Conservation (phyloP, 2,888 invertebrate species). For the Xestia rhomboidea region DNA sequence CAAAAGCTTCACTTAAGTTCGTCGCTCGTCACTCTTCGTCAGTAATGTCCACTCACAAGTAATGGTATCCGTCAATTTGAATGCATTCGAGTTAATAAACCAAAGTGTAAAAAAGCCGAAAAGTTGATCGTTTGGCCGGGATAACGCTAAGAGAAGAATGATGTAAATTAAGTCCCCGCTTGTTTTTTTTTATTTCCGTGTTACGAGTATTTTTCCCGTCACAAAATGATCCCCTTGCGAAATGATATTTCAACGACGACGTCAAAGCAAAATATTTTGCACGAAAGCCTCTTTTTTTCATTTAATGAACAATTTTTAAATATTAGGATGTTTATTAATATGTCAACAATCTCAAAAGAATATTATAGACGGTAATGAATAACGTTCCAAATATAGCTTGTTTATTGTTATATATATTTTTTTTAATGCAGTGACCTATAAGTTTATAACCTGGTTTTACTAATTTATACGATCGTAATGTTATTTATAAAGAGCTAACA, state of each 20-base stretch:
- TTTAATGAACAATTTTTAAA: constrained; percentile 3
- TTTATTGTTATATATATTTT: neutral
- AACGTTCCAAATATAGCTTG: neutral
- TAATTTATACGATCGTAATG: neutral
- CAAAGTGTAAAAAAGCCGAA: constrained; percentile 18
- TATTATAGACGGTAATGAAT: neutral
- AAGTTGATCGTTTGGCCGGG: constrained; percentile 27
- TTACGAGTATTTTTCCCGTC: constrained; percentile 38
- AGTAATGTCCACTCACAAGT: neutral
- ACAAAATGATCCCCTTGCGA: constrained; percentile 32
- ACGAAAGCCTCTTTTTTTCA: constrained; percentile 26
- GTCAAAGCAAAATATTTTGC: constrained; percentile 22
- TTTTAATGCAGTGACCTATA: neutral
- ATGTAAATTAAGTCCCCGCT: constrained; percentile 48
- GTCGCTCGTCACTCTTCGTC: neutral
- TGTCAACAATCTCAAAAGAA: constrained; percentile 4
- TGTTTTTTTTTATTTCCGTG: constrained; percentile 31
- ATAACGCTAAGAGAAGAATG: constrained; percentile 29
- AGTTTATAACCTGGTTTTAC: neutral
- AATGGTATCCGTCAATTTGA: constrained; percentile 17
- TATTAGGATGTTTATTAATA: constrained; percentile 5
- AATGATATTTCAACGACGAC: constrained; percentile 41
- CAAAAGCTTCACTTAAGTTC: constrained; percentile 5
- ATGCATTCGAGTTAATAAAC: constrained; percentile 31
- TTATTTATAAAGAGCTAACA: neutral